Evolutionary conservation across 2,888 invertebrate genomes (phyloP), one percentile per base, ranked within the genome.

Genomic region (Brachynemurus nebulosus): DNA sequence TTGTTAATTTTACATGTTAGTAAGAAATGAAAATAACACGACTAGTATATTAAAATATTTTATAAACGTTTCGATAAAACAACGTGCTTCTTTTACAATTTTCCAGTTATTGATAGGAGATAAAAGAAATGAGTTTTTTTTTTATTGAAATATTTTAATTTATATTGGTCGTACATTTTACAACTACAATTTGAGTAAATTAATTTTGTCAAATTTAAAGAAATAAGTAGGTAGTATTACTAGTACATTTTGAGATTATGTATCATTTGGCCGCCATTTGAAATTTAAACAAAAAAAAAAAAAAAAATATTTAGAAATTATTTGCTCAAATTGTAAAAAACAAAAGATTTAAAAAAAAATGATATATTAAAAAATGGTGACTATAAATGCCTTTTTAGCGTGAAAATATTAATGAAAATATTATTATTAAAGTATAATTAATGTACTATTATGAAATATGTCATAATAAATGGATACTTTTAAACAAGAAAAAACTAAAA

Each of bases 351-450:
- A 38, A 38, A 25, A 42, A 42, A 40, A 42, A 42, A 37, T 44
- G 20, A 44, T 44, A 34, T 30, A 44, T 37, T 37, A 36, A 44
- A 44, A 35, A 35, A 61, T 61, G 61, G 63, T 64, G 63, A 65
- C 63, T 65, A 64, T 61, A 63, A 64, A 62, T 64, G 63, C 63
- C 65, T 63, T 64, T 57, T 64, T 65, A 65, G 63, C 64, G 59
- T 63, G 61, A 62, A 63, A 62, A 62, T 30, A 30, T 30, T 30
- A 30, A 30, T 30, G n/a, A 30, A n/a, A n/a, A 60, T 58, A 51
- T 53, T 52, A 36, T 16, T 48, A 51, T 49, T 50, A 50, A 45
- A 47, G 42, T 44, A 44, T 44, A 48, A 42, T 42, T 18, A 42
- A 33, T 42, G 34, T 42, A 37, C 20, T 37, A 42, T 42, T 30